These are phyloP conservation scores for Mungos mungo DNA, from an alignment of 2,113 vertebrate species.

Conservation along the genomic window DNA sequence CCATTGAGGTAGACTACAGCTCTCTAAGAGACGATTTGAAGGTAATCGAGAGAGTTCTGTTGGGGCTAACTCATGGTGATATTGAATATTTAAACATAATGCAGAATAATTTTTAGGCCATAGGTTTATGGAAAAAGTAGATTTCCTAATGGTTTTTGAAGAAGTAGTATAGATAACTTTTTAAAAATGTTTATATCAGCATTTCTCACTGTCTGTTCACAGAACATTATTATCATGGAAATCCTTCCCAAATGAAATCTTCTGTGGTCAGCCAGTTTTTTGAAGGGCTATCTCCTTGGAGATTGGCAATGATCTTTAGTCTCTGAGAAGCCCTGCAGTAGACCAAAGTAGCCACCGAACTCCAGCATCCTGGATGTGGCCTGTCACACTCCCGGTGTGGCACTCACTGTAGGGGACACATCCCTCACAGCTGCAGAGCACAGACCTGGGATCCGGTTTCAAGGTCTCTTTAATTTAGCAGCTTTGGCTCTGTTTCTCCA, in stretches of 20 bases:
- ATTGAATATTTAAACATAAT: not conserved
- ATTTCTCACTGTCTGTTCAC: not conserved
- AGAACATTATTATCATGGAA: not conserved
- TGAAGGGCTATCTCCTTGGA: not conserved
- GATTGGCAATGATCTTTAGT: not conserved
- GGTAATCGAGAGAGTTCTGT: conserved; percentile 77
- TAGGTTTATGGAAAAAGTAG: not conserved
- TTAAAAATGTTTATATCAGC: not conserved
- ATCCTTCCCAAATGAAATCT: not conserved
- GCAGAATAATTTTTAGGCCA: not conserved
- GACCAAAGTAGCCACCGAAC: not conserved
- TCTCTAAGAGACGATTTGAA: conserved; percentile 82
- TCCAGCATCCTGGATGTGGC: not conserved
- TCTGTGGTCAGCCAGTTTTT: not conserved
- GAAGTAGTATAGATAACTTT: not conserved
- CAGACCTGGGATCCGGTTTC: not conserved
- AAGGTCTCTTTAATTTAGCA: rapidly evolving
- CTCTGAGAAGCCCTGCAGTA: not conserved
- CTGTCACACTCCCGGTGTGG: not conserved
- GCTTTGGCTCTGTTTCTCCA: not conserved
- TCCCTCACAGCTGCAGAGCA: not conserved
- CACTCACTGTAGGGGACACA: not conserved
- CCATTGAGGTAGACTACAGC: conserved; percentile 91
- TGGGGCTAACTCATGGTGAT: not conserved
- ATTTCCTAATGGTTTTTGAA: not conserved